Conservation (phyloP, 2,797 vertebrate genomes). For the Okamejei kenojei region DNA sequence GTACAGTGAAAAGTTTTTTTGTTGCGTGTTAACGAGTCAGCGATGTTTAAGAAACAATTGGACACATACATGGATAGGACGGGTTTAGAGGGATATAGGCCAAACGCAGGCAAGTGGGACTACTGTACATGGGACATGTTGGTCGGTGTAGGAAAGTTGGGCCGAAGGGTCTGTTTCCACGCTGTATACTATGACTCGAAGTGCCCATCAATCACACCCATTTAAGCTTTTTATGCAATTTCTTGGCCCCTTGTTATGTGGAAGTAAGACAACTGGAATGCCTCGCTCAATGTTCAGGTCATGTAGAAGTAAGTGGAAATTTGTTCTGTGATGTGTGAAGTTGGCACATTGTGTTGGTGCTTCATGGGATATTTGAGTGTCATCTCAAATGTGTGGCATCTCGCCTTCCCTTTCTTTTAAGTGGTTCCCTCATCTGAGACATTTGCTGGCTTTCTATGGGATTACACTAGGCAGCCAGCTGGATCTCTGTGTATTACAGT, state of each 20-base stretch:
- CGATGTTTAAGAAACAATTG: no score
- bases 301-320: background rate
- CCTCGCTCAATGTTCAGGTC: background rate
- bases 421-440: background rate
- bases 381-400: background rate
- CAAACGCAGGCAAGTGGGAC: no score
- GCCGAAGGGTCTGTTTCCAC: no score
- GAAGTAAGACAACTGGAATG: background rate
- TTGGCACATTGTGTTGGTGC: background rate
- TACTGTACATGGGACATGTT: no score
- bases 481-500: background rate
- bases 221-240: background rate
- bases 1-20: no score
- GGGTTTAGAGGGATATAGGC: no score
- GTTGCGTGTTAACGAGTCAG: no score
- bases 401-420: background rate
- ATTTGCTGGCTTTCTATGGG: background rate
- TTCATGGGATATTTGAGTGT: background rate
- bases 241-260: background rate
- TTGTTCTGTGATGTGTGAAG: background rate
- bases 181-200: no score
- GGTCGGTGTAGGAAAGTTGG: no score
- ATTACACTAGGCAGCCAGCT: background rate
- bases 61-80: no score
- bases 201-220: background rate